Conservation (phyloP, 2,113 vertebrate genomes). For the Malurus cyaneus region DNA sequence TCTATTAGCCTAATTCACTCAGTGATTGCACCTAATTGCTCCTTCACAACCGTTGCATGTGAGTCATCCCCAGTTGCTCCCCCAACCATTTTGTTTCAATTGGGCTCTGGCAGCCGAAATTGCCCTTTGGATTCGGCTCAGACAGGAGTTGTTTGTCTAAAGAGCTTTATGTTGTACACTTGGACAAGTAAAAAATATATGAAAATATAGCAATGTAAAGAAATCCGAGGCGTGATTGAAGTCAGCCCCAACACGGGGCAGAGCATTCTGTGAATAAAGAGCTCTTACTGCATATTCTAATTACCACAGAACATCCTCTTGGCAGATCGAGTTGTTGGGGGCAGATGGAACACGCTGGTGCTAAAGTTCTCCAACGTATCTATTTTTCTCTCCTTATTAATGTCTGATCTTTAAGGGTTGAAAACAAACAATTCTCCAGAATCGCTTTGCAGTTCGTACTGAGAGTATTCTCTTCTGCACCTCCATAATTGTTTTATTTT, state of each 20-base stretch:
- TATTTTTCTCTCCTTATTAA: conserved; percentile 31
- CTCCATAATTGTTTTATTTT: background rate
- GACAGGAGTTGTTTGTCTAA: no score
- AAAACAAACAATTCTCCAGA: background rate
- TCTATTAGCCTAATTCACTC: no score
- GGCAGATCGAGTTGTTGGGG: background rate
- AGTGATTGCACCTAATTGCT: no score
- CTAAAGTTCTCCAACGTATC: conserved; percentile 49
- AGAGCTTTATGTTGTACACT: no score
- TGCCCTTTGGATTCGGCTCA: no score
- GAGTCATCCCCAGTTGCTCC: no score
- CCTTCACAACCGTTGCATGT: no score
- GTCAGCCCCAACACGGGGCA: background rate
- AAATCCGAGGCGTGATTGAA: background rate
- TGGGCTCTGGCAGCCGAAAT: no score
- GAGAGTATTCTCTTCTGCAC: background rate
- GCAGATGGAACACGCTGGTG: conserved; percentile 36
- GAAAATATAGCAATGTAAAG: no score
- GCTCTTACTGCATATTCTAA: conserved; percentile 45
- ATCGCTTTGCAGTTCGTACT: background rate
- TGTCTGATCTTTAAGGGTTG: conserved; percentile 22
- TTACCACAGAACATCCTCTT: conserved; percentile 55
- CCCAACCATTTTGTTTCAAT: no score
- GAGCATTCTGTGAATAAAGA: background rate
- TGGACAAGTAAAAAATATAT: no score